These are phyloP conservation scores for Hirtodrosophila duncani DNA, from an alignment of 2,888 invertebrate species.

Conservation along the genomic window DNA sequence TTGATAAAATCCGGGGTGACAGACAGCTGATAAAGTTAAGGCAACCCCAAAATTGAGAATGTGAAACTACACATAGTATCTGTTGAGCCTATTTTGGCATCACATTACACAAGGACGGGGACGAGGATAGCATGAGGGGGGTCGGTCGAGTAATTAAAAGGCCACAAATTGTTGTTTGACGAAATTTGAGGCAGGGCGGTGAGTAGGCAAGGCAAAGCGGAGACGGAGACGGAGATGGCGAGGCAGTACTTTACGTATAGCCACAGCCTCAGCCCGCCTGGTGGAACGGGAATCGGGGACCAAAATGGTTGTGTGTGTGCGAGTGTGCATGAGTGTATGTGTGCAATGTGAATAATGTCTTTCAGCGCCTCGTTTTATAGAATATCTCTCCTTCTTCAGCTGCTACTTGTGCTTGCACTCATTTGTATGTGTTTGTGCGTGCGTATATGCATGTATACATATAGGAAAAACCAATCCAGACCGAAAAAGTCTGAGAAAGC, in stretches of 20 bases:
- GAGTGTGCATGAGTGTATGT: conserved; percentile 10
- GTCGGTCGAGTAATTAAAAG: conserved; percentile 22
- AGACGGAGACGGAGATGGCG: too few species aligned
- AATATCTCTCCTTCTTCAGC: too few species aligned
- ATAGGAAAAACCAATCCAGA: conserved; percentile 20
- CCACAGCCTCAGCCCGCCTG: too few species aligned
- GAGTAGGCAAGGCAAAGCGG: too few species aligned
- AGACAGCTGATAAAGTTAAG: conserved; percentile 40
- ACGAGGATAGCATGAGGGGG: background rate
- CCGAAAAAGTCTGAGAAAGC: conserved; percentile 13
- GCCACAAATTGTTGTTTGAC: conserved; percentile 27
- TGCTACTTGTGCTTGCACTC: conserved; percentile 39
- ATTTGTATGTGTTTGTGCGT: conserved; percentile 25
- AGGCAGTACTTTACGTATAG: too few species aligned
- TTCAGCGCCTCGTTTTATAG: conserved; percentile 62
- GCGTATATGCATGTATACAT: conserved; percentile 11
- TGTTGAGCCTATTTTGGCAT: conserved; percentile 56
- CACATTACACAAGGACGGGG: conserved; percentile 50
- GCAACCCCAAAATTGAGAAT: background rate
- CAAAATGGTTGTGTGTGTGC: background rate
- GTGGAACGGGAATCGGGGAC: too few species aligned
- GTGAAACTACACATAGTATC: conserved; percentile 8
- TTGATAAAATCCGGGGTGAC: too few species aligned
- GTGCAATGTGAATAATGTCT: conserved; percentile 71
- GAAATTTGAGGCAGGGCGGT: too few species aligned